These are phyloP conservation scores for Eospalax fontanierii DNA, from an alignment of 2,797 vertebrate genomes.

Conservation along the genomic window DNA sequence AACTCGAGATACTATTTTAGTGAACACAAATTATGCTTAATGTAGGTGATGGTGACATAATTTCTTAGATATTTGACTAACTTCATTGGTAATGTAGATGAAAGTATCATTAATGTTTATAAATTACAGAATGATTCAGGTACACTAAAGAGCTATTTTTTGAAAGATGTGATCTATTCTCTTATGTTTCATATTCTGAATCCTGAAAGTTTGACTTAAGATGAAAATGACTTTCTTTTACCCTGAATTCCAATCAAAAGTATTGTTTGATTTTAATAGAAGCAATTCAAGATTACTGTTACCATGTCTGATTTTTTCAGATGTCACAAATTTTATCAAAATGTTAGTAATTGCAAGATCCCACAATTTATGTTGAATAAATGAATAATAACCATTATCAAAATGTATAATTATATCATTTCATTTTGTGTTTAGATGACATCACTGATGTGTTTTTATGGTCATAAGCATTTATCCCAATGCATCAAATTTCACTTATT, in stretches of 20 bases:
- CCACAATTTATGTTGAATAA: not conserved
- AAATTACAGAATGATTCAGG: not conserved
- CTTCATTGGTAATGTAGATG: not conserved
- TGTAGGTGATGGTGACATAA: not conserved
- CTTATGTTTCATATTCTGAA: not conserved
- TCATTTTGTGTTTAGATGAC: not conserved
- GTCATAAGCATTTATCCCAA: not conserved
- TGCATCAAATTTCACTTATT: not conserved
- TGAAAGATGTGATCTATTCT: conserved; percentile 4
- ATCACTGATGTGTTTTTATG: not conserved
- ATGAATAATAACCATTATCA: not conserved
- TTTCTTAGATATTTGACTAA: not conserved
- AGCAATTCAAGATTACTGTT: not conserved
- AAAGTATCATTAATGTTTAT: not conserved
- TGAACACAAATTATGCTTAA: not conserved
- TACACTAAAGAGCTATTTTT: not conserved
- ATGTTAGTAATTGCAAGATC: not conserved
- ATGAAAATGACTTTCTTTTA: conserved; percentile 13
- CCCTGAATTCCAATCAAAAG: not conserved
- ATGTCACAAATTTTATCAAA: not conserved
- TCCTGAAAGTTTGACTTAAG: conserved; percentile 6
- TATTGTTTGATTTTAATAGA: not conserved
- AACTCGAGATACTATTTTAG: not conserved
- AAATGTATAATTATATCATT: not conserved
- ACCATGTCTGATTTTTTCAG: not conserved